Percentiles rank a stretch among this genome's conserved stretches.
phyloP scores from a whole-genome alignment of 2,797 vertebrate genomes.

The Morelia viridis region DNA sequence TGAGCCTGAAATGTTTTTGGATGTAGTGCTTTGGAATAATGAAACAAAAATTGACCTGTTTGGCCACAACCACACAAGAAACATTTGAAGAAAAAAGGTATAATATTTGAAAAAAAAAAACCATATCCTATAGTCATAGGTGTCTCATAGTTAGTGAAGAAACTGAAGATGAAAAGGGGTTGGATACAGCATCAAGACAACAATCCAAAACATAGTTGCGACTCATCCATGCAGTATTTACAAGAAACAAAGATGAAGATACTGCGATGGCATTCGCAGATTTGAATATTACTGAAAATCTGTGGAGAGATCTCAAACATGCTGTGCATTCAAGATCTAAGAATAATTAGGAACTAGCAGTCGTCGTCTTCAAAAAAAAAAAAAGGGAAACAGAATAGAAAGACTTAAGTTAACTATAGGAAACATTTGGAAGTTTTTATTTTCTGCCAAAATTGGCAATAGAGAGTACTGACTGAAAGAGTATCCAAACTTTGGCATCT shows the following conservation, averaged over 20 bases:
- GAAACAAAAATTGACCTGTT: neutral
- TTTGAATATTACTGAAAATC: neutral
- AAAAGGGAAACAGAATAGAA: neutral
- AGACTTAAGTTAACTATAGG: neutral
- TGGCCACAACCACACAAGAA: neutral
- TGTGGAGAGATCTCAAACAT: neutral
- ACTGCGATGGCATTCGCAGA: neutral
- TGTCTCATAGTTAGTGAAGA: neutral
- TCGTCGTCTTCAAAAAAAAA: neutral
- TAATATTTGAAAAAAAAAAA: neutral
- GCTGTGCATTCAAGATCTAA: neutral
- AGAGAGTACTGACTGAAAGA: no score
- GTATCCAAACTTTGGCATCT: no score
- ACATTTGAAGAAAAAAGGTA: neutral
- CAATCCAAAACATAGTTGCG: neutral
- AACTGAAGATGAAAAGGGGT: neutral
- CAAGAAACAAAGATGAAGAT: neutral
- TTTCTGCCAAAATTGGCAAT: neutral
- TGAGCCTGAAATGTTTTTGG: neutral
- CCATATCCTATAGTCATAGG: neutral
- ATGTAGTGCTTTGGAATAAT: neutral
- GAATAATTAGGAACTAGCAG: neutral
- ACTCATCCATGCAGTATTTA: neutral
- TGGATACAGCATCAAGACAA: neutral
- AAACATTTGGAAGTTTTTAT: neutral